phyloP scores from a whole-genome alignment of 2,888 invertebrate species.

The Pachliopta kotzebuea region DNA sequence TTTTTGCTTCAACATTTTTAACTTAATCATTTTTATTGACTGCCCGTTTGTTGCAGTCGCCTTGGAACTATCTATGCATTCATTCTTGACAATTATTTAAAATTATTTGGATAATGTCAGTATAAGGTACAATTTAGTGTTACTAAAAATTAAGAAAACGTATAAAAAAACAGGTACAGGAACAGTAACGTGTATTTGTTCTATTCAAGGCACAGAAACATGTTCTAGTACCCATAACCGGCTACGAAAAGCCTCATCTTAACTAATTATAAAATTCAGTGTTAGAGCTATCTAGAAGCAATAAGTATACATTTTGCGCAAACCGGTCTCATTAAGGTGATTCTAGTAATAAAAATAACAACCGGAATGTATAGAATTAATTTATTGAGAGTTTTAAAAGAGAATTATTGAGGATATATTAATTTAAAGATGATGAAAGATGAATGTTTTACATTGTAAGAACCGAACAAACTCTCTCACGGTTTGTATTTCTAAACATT shows the following conservation, averaged over 20 bases:
- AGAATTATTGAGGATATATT: background rate
- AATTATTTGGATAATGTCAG: background rate
- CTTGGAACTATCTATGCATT: background rate
- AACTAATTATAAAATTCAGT: conserved; percentile 16
- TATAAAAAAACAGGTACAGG: background rate
- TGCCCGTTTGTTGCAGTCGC: background rate
- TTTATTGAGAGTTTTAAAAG: background rate
- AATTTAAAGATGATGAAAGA: background rate
- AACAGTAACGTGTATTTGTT: background rate
- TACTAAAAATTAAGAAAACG: background rate
- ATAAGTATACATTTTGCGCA: conserved; percentile 5
- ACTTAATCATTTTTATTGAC: background rate
- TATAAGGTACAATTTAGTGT: background rate
- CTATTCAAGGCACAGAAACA: background rate
- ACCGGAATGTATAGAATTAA: background rate
- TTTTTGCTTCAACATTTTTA: background rate
- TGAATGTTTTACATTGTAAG: background rate
- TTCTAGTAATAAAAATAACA: background rate
- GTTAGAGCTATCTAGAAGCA: conserved; percentile 1
- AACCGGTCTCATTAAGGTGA: conserved; percentile 14
- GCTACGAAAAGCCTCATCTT: background rate
- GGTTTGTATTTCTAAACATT: background rate
- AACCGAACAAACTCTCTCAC: background rate
- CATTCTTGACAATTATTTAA: background rate
- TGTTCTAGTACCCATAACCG: background rate